A percentile compares a stretch with the other conserved stretches of the same genome.
These are phyloP conservation scores for Tragelaphus strepsiceros DNA, from an alignment of 2,113 vertebrate genomes.

Conservation along the genomic window DNA sequence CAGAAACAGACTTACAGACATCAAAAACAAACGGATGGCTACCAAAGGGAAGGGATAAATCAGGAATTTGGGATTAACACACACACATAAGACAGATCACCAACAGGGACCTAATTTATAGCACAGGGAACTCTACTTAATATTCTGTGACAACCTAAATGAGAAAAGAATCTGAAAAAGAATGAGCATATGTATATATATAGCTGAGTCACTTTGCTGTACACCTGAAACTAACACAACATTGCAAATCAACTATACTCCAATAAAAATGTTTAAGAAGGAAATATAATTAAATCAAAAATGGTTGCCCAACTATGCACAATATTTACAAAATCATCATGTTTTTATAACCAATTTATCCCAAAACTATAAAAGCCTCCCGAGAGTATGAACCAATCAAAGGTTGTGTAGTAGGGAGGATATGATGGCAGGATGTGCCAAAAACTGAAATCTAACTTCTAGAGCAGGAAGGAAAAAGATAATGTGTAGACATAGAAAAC, in stretches of 20 bases:
- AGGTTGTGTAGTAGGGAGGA: accelerated
- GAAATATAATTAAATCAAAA: background rate
- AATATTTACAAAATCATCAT: background rate
- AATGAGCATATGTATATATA: background rate
- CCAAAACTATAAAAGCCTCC: background rate
- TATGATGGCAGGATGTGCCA: background rate
- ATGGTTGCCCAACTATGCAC: background rate
- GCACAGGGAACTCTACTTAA: background rate
- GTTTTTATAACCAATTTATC: background rate
- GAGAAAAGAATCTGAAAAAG: background rate
- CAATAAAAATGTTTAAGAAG: background rate
- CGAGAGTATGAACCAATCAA: background rate
- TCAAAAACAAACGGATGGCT: background rate
- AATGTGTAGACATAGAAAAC: background rate
- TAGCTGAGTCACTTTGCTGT: background rate
- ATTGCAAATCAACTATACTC: background rate
- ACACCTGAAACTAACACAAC: background rate
- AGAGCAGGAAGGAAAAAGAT: background rate
- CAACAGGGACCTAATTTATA: background rate
- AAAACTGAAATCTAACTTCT: background rate
- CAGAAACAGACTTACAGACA: background rate
- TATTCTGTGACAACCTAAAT: background rate
- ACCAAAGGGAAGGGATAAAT: background rate
- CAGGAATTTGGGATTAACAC: background rate
- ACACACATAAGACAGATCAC: background rate